phyloP scores from a whole-genome alignment of 2,113 vertebrate species.

The Lasiurus borealis region DNA sequence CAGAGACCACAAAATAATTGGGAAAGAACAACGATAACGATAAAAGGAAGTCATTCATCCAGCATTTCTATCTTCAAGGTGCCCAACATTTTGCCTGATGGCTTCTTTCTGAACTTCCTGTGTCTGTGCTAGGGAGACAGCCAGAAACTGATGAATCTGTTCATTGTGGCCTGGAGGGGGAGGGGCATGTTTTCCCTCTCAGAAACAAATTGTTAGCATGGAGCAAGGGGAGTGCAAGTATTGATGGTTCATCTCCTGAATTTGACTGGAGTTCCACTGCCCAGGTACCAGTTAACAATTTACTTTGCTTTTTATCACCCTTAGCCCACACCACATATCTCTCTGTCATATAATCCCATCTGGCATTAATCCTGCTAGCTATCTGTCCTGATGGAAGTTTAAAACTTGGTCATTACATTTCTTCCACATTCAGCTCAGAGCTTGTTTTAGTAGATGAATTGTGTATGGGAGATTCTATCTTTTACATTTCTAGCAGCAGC shows the following conservation, averaged over 20 bases:
- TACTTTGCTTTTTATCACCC: slow-evolving; percentile 39
- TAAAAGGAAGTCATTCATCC: neutral
- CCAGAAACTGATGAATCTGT: neutral
- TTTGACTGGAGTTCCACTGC: neutral
- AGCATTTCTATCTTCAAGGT: neutral
- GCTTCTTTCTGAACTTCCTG: neutral
- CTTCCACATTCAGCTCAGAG: neutral
- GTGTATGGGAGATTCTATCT: neutral
- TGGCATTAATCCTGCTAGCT: neutral
- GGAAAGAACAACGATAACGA: neutral
- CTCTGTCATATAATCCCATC: neutral
- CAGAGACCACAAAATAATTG: slow-evolving; percentile 9
- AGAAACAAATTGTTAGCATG: slow-evolving; percentile 28
- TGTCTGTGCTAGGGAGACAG: neutral
- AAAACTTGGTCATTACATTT: neutral
- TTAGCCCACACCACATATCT: neutral
- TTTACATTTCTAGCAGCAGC: neutral
- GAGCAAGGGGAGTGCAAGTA: neutral
- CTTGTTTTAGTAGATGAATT: slow-evolving; percentile 1
- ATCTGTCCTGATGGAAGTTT: neutral
- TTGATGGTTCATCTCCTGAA: neutral
- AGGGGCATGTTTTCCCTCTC: neutral
- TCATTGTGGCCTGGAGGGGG: neutral
- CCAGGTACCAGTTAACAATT: slow-evolving; percentile 33
- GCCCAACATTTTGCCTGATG: neutral